These are phyloP conservation scores for Pseudolaguvia tuberculata DNA, from an alignment of 2,113 vertebrate genomes.

Conservation along the genomic window DNA sequence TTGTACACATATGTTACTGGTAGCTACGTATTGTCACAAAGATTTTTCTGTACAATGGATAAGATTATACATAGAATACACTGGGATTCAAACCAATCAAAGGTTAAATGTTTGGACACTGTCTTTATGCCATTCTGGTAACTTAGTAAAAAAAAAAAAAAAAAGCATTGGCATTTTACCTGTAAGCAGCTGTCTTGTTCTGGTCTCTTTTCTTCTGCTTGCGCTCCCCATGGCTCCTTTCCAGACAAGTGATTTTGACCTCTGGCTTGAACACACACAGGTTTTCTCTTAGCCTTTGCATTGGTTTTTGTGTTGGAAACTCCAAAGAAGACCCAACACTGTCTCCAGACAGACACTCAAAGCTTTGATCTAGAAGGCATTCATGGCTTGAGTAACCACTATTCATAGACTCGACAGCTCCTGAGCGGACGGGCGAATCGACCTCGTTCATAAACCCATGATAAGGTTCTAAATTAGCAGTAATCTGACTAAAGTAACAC, in stretches of 20 bases:
- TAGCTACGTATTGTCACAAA: neutral
- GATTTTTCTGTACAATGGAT: neutral
- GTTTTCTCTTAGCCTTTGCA: constrained; percentile 69
- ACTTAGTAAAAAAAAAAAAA: neutral
- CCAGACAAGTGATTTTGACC: constrained; percentile 52
- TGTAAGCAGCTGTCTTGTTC: constrained; percentile 89
- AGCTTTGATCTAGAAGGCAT: constrained; percentile 75
- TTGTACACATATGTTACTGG: neutral
- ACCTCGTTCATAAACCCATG: constrained; percentile 73
- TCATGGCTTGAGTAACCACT: constrained; percentile 74
- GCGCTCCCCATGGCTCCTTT: constrained; percentile 67
- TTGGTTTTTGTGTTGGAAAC: constrained; percentile 63
- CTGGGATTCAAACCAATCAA: neutral
- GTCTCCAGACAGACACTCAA: constrained; percentile 73
- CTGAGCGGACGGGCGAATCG: constrained; percentile 64
- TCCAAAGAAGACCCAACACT: constrained; percentile 64
- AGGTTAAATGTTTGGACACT: neutral
- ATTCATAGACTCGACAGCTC: constrained; percentile 66
- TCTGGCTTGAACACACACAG: constrained; percentile 62
- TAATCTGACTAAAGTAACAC: constrained; percentile 67
- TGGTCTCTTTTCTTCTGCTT: constrained; percentile 92
- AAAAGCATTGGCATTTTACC: constrained; percentile 56
- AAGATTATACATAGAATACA: too few species aligned
- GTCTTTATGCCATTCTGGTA: neutral
- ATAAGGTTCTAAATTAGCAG: constrained; percentile 68